Base-by-base conservation (phyloP, 2,113 vertebrate genomes). In the Girardinichthys multiradiatus region DNA sequence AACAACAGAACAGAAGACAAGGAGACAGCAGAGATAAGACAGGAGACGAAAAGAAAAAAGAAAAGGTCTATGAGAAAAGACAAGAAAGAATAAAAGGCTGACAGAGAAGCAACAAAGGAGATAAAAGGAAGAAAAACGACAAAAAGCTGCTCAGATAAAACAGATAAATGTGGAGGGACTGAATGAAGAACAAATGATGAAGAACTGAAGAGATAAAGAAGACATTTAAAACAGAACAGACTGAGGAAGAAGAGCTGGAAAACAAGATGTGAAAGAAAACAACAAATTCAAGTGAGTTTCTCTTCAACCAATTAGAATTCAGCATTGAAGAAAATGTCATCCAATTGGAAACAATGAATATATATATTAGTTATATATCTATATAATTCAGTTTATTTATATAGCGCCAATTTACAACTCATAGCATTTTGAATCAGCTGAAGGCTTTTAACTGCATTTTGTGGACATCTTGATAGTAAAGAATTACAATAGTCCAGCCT, bases 221-320 rank as follows among this genome's bases (percentile, higher is more conserved):
- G n/a, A n/a, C n/a, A n/a, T n/a, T n/a, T n/a, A n/a, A 27, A 21
- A 17, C n/a, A 3, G 26, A 37, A 28, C 19, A 65, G 21, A 42
- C 9, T 0, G 2, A 51, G 1, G 33, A 26, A 7, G 39, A 24
- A 19, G 5, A 57, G 11, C n/a, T 27, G n/a, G 2, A 27, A 9
- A 31, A 73, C 21, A 64, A 74, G 21, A 71, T 37, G 42, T 60
- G 66, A 80, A 35, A 35, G 31, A 35, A 45, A 60, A 59, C 11
- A 31, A 61, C 19, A 24, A 5, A 13, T 29, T 1, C 21, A 79
- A 76, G 79, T 84, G 10, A 80, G 79, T 68, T 30, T 19, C 21
- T 58, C 7, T 59, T 51, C 3, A 57, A 39, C 65, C 70, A 77
- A 63, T 74, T 63, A 71, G 2, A 74, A 28, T 0, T 0, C 28